Base-by-base conservation (phyloP, 2,888 invertebrate genomes). In the Hipparchia sbordonii region DNA sequence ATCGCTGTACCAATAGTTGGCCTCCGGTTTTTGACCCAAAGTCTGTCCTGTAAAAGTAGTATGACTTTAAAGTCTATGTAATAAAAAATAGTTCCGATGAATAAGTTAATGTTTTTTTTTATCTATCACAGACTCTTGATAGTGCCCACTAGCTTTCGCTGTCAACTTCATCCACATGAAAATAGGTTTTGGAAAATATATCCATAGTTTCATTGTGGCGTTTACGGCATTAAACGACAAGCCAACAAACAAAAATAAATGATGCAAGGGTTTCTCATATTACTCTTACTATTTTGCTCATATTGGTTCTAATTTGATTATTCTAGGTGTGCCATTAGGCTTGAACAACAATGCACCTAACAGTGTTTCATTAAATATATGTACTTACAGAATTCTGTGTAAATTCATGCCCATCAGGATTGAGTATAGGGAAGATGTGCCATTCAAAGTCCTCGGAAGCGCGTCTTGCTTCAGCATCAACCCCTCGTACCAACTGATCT, bases 331-430 rank as follows among this genome's bases (percentile, higher is more conserved):
- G 39, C 39, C 39, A 39, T 39, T 39, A 39, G 39, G 39, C 39
- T 39, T 39, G 39, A 4, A 39, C 39, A 39, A 5, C 39, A 2
- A 39, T 4, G 5, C 39, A 5, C 39, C 39, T 4, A 39, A 39
- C 2, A 39, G 39, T 39, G 39, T 39, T 39, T 39, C 39, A 39
- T 39, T 4, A 39, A 39, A 39, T 23, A 23, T 23, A 23, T 23
- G 23, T 46, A 52, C 51, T 62, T 48, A 23, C 46, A 62, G 12
- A 62, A 46, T 94, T 94, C 80, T 96, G 96, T 0, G 96, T 95
- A 84, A 95, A 96, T 54, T 95, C 95, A 79, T 95, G 96, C 2
- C 97, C 97, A 88, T 97, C 97, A 9, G 97, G 97, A 84, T 97
- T 97, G 45, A 95, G 87, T 23, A 96, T 89, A 0, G 97, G 97